Conservation (phyloP, 1,140 invertebrate species). For the Listronotus bonariensis region DNA sequence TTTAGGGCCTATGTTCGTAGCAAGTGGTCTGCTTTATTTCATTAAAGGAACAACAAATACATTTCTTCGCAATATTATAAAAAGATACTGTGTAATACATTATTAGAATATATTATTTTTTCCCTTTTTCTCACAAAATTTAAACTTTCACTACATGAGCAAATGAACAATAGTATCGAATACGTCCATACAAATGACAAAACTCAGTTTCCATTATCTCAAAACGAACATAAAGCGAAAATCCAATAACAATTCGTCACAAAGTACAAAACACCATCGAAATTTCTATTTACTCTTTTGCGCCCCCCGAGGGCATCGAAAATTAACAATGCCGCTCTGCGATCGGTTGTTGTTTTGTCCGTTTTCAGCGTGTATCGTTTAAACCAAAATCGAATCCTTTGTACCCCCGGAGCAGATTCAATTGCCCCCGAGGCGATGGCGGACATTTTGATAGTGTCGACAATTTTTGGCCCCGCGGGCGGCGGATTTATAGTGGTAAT, state of each 20-base stretch:
- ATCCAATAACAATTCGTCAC: constrained; percentile 35
- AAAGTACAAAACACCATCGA: constrained; percentile 32
- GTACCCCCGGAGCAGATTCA: constrained; percentile 17
- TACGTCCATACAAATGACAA: neutral
- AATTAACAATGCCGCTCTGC: constrained; percentile 25
- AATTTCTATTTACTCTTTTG: constrained; percentile 19
- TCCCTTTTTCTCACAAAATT: too few relatives aligned
- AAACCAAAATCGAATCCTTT: constrained; percentile 31
- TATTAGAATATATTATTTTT: too few relatives aligned
- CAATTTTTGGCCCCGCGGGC: constrained; percentile 16
- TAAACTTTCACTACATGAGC: too few relatives aligned
- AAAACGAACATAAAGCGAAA: constrained; percentile 1
- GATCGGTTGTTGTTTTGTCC: constrained; percentile 21
- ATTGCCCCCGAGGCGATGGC: constrained; percentile 15
- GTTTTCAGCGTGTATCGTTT: constrained; percentile 21
- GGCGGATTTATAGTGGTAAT: constrained; percentile 27
- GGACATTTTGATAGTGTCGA: constrained; percentile 18
- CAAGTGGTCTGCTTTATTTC: too few relatives aligned
- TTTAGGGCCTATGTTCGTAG: too few relatives aligned
- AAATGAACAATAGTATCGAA: neutral
- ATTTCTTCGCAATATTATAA: too few relatives aligned
- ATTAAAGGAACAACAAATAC: too few relatives aligned
- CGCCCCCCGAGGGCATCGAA: constrained; percentile 9
- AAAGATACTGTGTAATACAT: too few relatives aligned
- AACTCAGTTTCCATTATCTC: neutral